Base-by-base conservation (phyloP, 2,113 vertebrate genomes). In the Columbina picui region DNA sequence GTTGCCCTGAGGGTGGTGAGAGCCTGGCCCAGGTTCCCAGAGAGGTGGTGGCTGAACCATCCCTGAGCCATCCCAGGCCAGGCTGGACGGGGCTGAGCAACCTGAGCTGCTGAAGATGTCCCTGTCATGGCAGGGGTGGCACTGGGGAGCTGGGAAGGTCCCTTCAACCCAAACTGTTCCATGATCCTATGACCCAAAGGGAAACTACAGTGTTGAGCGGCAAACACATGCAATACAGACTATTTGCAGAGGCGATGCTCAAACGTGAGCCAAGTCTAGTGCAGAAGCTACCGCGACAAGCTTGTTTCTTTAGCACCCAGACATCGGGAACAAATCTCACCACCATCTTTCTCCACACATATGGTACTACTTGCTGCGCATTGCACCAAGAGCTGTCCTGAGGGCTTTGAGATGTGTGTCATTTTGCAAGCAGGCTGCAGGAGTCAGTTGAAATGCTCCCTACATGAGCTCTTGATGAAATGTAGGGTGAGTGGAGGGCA, bases 361-460 rank as follows among this genome's bases (percentile, higher is more conserved):
- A 3, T 0, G 12, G 59, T 14, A 6, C 38, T 43, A 9, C 73
- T 36, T 34, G 16, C 49, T 93, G 84, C 4, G 17, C 65, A 92
- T 79, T 36, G 38, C 74, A 84, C 39, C 0, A 1, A 39, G 70
- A 53, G 63, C 14, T 84, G 29, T 61, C 71, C 81, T 73, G 7
- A 41, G 59, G 87, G 71, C 38, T 94, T 92, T 77, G 52, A 73
- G 57, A 39, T 56, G 49, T 34, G 68, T 17, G 12, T 70, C 22
- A 53, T 65, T 96, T 84, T 45, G 71, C 71, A 94, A 93, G 63
- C 67, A 91, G 90, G 75, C 57, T 80, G 67, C 68, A 59, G 74
- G 13, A 76, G 36, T 43, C 61, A 29, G 74, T 34, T 69, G 78
- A 87, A 93, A 84, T 67, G 57, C 47, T 93, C 45, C 71, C 91